These are phyloP conservation scores for Nannoperca australis DNA, from an alignment of 2,797 vertebrate species.

Conservation along the genomic window DNA sequence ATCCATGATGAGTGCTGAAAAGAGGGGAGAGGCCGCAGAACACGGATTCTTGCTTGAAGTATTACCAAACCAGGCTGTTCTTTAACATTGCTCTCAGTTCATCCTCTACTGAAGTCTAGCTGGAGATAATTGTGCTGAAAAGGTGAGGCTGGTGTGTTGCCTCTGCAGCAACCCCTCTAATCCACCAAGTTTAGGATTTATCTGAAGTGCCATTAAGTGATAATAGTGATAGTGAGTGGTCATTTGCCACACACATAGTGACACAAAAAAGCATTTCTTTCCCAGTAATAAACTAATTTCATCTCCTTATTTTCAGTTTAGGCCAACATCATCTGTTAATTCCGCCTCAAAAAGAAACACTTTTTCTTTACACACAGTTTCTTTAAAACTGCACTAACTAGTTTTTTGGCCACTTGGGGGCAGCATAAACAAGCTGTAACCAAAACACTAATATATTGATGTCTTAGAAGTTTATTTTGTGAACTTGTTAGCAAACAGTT, in stretches of 20 bases:
- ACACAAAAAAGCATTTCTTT: slow-evolving; percentile 1
- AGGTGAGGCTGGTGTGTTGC: neutral
- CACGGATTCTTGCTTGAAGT: slow-evolving; percentile 30
- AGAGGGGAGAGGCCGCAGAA: slow-evolving; percentile 27
- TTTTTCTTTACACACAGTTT: neutral
- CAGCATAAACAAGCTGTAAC: neutral
- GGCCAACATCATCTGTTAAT: neutral
- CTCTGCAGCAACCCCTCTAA: neutral
- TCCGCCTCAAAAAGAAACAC: neutral
- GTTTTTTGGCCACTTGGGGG: neutral
- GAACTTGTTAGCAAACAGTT: neutral
- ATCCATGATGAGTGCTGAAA: slow-evolving; percentile 64
- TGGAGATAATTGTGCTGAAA: slow-evolving; percentile 29
- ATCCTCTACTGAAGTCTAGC: slow-evolving; percentile 12
- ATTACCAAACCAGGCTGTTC: slow-evolving; percentile 34
- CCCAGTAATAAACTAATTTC: neutral
- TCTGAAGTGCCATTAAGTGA: neutral
- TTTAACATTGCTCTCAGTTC: slow-evolving; percentile 28
- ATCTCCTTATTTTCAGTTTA: neutral
- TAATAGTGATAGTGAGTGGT: slow-evolving; percentile 2
- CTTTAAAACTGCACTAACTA: neutral
- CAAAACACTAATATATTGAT: neutral
- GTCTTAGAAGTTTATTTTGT: neutral
- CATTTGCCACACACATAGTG: neutral
- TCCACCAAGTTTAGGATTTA: neutral